Evolutionary conservation across 2,888 invertebrate genomes (phyloP).

Genomic region (Lasioglossum morio): DNA sequence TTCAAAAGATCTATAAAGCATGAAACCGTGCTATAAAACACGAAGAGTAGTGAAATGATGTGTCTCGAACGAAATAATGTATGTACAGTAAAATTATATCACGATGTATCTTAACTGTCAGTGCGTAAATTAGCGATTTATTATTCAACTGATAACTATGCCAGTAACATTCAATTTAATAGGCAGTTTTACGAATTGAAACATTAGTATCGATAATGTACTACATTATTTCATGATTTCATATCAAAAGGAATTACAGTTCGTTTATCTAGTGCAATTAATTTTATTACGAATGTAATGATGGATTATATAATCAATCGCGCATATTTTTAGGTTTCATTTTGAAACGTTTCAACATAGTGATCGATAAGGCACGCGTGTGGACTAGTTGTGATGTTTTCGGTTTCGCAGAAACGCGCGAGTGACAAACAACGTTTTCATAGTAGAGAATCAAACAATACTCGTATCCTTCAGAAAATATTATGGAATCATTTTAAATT

Average conservation of each 20-base stretch:
- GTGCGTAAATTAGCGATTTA: slow-evolving; percentile 1
- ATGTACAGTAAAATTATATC: neutral
- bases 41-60: neutral
- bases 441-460: neutral
- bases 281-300: neutral
- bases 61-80: neutral
- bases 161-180: neutral
- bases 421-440: slow-evolving; percentile 1
- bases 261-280: neutral
- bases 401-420: neutral
- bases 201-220: neutral
- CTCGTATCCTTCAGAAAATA: neutral
- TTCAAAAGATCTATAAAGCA: neutral
- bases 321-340: neutral
- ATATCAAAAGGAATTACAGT: neutral
- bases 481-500: neutral
- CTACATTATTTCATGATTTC: neutral
- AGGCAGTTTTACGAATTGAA: neutral
- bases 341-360: neutral
- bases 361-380: neutral
- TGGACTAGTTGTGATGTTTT: neutral
- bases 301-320: neutral
- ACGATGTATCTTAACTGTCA: neutral
- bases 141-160: neutral
- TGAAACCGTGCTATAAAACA: no score